Percentiles rank a stretch among this genome's conserved stretches.
These are phyloP conservation scores for Acleris laterana DNA, from an alignment of 2,888 invertebrate species.

Conservation along the genomic window DNA sequence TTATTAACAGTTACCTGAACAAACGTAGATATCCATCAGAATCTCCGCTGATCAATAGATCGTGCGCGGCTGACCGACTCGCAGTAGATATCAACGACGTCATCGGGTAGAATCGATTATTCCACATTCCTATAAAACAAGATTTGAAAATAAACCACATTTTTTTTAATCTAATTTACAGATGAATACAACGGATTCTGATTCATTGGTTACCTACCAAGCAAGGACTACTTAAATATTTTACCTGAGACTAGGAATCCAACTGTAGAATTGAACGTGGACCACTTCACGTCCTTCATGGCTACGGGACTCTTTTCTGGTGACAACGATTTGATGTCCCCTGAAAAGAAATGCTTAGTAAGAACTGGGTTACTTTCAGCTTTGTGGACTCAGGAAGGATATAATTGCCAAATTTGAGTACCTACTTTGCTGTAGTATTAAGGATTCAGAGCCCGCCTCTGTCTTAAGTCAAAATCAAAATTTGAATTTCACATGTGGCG, in stretches of 20 bases:
- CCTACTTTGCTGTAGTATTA: no score
- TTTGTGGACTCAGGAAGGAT: no score
- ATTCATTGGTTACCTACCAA: no score
- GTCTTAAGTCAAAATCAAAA: no score
- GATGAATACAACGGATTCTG: no score
- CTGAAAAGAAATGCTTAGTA: conserved; percentile 70
- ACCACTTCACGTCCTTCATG: conserved; percentile 96
- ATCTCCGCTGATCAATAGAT: conserved; percentile 93
- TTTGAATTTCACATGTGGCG: no score
- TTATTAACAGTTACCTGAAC: conserved; percentile 85
- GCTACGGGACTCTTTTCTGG: conserved; percentile 94
- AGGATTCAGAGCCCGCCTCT: no score
- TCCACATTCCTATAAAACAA: conserved; percentile 90
- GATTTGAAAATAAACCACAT: neutral
- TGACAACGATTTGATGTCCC: conserved; percentile 95
- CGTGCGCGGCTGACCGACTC: conserved; percentile 92
- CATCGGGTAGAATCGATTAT: conserved; percentile 94
- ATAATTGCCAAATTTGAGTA: no score
- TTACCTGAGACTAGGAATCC: conserved; percentile 94
- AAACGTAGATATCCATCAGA: conserved; percentile 94
- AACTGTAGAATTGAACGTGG: conserved; percentile 93
- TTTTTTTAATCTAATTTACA: no score
- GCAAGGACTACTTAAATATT: conserved; percentile 37
- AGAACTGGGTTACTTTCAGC: neutral
- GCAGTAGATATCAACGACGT: conserved; percentile 92